Base-by-base conservation (phyloP, 2,888 invertebrate species). In the Campaea margaritaria region DNA sequence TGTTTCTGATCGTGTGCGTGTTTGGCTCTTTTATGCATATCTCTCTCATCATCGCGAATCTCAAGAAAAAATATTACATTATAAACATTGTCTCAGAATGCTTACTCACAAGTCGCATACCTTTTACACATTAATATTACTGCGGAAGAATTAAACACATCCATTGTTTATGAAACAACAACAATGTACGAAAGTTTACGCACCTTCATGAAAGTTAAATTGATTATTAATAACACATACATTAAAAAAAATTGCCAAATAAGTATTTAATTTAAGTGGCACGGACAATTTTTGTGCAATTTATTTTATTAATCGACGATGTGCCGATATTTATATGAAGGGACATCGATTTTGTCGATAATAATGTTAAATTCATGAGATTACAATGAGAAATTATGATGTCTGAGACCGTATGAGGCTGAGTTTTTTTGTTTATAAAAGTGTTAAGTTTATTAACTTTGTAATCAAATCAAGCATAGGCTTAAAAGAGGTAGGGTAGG, bases 181-280 rank as follows among this genome's bases (percentile, higher is more conserved):
- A 73, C 71, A 72, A 61, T 74, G 68, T 74, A 68, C 57, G 51
- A 66, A 65, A 67, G 68, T 75, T 74, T 78, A 72, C 72, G 63
- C 68, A 62, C 63, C 70, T 72, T 80, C 75, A 70, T 78, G 76
- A 80, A 81, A 74, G 75, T 77, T 73, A 89, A 89, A 91, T 90
- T 90, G 87, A 85, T 87, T 87, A 81, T 89, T 90, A 90, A 90
- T 88, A 85, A 83, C 76, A 73, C 63, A 48, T 72, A 72, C 79
- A 83, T 87, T 81, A 82, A 83, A 83, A 83, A n/a, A 81, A 83
- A 82, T 82, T 43, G 47, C 83, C 84, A 79, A 85, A 87, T 81
- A 69, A 69, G 80, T 71, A 75, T 65, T 51, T 61, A n/a, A 16
- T 57, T 65, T 65, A 65, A 70, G 69, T 73, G 73, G 72, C 68